Evolutionary conservation across 2,888 invertebrate species (phyloP), one percentile per base, ranked within the genome.

Genomic region (Metalampra italica): DNA sequence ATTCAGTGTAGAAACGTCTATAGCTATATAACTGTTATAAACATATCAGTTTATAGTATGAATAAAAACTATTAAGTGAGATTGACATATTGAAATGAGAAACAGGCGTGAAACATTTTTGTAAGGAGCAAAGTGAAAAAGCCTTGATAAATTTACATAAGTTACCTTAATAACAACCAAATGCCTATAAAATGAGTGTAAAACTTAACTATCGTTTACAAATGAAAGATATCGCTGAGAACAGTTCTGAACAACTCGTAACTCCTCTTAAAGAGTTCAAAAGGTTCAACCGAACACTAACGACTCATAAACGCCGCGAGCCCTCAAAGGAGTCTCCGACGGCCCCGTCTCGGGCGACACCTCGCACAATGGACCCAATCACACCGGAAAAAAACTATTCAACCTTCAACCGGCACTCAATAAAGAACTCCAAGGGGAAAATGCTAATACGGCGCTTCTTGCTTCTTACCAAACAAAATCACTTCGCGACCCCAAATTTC

Each of bases 401-500:
- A 75, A 58, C 51, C 55, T 48, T 54, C 57, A 46, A 41, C 42
- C 46, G 45, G 53, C 55, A 64, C 70, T 67, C 72, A 75, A 71
- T 69, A 71, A 76, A 80, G 74, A 75, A 75, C 75, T 75, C 76
- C 74, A 59, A 69, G 78, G 81, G 82, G 82, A 78, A 76, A 83
- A 84, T 85, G 87, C 82, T 86, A 87, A 87, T 86, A 78, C 67
- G 66, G 65, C 76, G 75, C 78, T 78, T 75, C 80, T 78, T 78
- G 81, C 81, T 82, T 78, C 80, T 80, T 74, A 76, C 78, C 81
- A 82, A 86, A 85, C 83, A 79, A 85, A 87, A 86, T 86, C 87
- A 84, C 84, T 82, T 79, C 82, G 82, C 82, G 81, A 81, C 83
- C 84, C 86, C 85, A 81, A 86, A 86, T 78, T 85, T 86, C 84